Evolutionary conservation across 2,888 invertebrate species (phyloP).

Genomic region (Cremastobaeus sp.): DNA sequence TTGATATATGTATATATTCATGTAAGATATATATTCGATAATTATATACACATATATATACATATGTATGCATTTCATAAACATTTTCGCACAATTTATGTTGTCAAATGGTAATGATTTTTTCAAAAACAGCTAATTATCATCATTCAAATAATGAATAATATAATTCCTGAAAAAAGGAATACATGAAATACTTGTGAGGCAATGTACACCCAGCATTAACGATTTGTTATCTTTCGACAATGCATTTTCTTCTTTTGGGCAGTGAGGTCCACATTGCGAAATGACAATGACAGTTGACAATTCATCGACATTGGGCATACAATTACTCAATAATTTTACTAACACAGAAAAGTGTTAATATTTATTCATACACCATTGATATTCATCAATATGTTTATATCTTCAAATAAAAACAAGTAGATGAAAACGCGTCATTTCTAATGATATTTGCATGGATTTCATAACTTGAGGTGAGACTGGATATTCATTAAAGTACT

Average conservation of each 20-base stretch:
- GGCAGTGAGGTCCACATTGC: too few species aligned
- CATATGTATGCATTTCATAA: not conserved
- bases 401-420: constrained; percentile 17
- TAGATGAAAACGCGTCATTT: constrained; percentile 26
- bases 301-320: too few species aligned
- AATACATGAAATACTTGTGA: constrained; percentile 43
- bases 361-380: constrained; percentile 75
- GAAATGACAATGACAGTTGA: too few species aligned
- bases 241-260: too few species aligned
- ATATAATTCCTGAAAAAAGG: constrained; percentile 57
- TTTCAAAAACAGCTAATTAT: not conserved
- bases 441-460: constrained; percentile 13
- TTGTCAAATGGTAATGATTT: not conserved
- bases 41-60: not conserved
- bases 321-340: too few species aligned
- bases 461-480: too few species aligned
- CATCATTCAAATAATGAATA: not conserved
- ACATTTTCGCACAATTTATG: not conserved
- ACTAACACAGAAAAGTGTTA: too few species aligned
- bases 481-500: too few species aligned
- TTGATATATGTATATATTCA: too few species aligned
- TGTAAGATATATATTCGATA: constrained; percentile 18
- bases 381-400: constrained; percentile 63
- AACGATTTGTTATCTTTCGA: too few species aligned
- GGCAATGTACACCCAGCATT: too few species aligned